Evolutionary conservation across 1,140 invertebrate species (phyloP).

Genomic region (Pachypsylla venusta): DNA sequence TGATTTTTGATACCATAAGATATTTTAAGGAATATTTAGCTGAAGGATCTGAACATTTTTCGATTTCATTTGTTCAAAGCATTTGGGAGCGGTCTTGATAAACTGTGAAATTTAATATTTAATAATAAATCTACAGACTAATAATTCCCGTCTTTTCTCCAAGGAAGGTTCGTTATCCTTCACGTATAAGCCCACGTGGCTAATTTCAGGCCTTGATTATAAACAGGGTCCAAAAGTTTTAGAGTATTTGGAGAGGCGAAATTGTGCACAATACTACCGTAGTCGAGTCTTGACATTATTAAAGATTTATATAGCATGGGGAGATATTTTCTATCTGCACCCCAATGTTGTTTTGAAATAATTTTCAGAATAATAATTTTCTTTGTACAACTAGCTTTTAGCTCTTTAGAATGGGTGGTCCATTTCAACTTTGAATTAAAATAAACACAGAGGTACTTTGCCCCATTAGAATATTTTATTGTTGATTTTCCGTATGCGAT

Average conservation of each 20-base stretch:
- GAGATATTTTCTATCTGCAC: neutral
- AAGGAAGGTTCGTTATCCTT: neutral
- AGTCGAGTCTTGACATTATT: slow-evolving; percentile 1
- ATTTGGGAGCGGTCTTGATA: neutral
- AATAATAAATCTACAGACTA: neutral
- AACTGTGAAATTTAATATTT: neutral
- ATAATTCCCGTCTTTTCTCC: neutral
- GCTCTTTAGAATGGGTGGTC: neutral
- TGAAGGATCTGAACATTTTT: too few relatives aligned
- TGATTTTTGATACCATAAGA: too few relatives aligned
- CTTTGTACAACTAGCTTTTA: neutral
- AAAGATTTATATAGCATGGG: neutral
- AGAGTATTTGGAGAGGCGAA: neutral
- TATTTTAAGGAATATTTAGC: too few relatives aligned
- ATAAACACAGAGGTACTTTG: neutral
- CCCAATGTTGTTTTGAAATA: neutral
- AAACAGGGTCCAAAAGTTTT: neutral
- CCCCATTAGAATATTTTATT: neutral
- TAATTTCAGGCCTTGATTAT: neutral
- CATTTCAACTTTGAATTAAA: neutral
- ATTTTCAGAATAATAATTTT: neutral
- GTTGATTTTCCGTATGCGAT: neutral
- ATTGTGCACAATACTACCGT: neutral
- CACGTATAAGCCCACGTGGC: neutral
- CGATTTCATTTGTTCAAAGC: too few relatives aligned